phyloP scores from a whole-genome alignment of 1,140 invertebrate species.

The Alviniconcha marisindica region DNA sequence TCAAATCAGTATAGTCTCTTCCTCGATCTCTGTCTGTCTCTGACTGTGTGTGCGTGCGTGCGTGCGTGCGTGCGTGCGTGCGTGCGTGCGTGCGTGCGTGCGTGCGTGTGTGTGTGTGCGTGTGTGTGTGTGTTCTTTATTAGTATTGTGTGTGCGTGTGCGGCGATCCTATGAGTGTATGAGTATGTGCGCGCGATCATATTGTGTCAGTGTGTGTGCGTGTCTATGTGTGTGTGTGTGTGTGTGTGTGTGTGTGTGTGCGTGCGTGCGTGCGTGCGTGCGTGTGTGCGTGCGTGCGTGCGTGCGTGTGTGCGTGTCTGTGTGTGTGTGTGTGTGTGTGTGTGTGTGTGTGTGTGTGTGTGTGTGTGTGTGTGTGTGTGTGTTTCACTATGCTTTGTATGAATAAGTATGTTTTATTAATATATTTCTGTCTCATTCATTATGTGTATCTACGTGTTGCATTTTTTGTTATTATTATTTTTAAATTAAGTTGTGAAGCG shows the following conservation, averaged over 20 bases:
- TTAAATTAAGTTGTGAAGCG: no score
- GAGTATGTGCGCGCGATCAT: not conserved
- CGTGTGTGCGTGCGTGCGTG: constrained; percentile 15
- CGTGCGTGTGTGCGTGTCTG: not conserved
- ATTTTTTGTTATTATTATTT: no score
- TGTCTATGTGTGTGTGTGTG: constrained; percentile 29
- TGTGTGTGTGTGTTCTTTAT: not conserved
- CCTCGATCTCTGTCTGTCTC: constrained; percentile 1
- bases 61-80: no score
- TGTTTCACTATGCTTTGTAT: no score
- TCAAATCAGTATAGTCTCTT: no score
- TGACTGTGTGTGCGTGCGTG: no score
- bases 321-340: constrained; percentile 29
- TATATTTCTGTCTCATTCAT: no score
- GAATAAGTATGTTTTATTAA: no score
- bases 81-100: no score
- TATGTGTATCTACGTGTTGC: no score
- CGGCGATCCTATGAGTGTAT: no score
- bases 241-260: constrained; percentile 27
- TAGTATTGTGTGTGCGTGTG: not conserved
- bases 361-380: not conserved
- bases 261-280: constrained; percentile 19
- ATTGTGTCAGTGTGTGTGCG: constrained; percentile 18
- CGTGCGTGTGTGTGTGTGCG: not conserved
- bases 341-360: constrained; percentile 5